A percentile compares a stretch with the other conserved stretches of the same genome.
These are phyloP conservation scores for Hymenochirus boettgeri DNA, from an alignment of 2,113 vertebrate species.

Conservation along the genomic window DNA sequence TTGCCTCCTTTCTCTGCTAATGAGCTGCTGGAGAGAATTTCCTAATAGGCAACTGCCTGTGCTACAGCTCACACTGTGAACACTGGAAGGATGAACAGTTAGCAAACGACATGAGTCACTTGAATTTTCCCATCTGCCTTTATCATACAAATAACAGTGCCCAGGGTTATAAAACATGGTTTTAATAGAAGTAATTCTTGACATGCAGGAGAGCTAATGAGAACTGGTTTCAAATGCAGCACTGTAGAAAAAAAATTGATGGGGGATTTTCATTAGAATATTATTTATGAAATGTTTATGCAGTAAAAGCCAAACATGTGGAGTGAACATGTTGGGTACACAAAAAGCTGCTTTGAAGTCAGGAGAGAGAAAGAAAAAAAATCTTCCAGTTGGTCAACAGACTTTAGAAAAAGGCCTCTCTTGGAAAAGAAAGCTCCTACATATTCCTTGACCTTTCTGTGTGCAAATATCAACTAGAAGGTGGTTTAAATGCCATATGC, in stretches of 20 bases:
- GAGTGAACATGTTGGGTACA: conserved; percentile 55
- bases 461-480: conserved; percentile 13
- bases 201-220: conserved; percentile 23
- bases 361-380: conserved; percentile 40
- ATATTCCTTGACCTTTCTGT: conserved; percentile 16
- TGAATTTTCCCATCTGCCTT: conserved; percentile 2
- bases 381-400: conserved; percentile 23
- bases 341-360: conserved; percentile 26
- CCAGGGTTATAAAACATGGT: conserved; percentile 12
- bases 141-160: conserved; percentile 6
- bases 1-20: background rate
- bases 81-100: conserved; percentile 24
- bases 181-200: conserved; percentile 11
- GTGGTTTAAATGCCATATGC: conserved; percentile 29
- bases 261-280: conserved; percentile 56
- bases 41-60: background rate
- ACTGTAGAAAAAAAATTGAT: conserved; percentile 9
- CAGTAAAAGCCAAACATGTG: conserved; percentile 39
- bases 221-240: background rate
- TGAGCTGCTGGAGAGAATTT: background rate
- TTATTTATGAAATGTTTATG: conserved; percentile 48
- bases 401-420: conserved; percentile 1
- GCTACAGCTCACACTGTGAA: background rate
- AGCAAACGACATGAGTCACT: background rate
- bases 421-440: conserved; percentile 34